phyloP scores from a whole-genome alignment of 1,140 invertebrate genomes.

The Mycetomoellerius zeteki region DNA sequence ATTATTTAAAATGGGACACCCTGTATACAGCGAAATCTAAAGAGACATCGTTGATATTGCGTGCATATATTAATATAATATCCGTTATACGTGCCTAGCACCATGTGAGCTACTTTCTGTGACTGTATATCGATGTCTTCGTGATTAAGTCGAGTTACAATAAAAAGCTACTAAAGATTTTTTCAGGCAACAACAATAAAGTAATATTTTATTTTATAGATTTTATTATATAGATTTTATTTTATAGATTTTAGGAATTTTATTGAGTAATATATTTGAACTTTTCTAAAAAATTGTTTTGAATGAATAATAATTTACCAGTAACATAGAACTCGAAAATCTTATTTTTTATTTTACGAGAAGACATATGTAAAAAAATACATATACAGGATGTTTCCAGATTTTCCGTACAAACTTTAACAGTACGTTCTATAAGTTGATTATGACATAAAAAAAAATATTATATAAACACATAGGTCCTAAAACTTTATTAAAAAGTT shows the following conservation, averaged over 20 bases:
- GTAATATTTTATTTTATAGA: background rate
- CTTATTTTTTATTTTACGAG: background rate
- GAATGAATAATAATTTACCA: background rate
- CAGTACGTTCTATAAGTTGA: too few relatives aligned
- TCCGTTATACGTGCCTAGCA: conserved; percentile 49
- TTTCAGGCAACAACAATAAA: background rate
- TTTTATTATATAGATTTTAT: too few relatives aligned
- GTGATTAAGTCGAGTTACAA: conserved; percentile 43
- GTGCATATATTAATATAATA: conserved; percentile 53
- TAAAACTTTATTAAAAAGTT: too few relatives aligned
- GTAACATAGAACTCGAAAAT: background rate
- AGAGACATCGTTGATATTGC: conserved; percentile 6
- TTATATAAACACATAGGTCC: too few relatives aligned
- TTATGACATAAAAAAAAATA: too few relatives aligned
- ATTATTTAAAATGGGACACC: too few relatives aligned
- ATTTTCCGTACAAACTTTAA: too few relatives aligned
- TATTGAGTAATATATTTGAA: conserved; percentile 15
- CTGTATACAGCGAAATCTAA: too few relatives aligned
- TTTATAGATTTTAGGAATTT: background rate
- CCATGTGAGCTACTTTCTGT: conserved; percentile 39
- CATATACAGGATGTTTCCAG: too few relatives aligned
- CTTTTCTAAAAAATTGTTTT: conserved; percentile 4
- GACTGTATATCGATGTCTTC: conserved; percentile 26
- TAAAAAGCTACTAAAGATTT: background rate
- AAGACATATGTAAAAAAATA: background rate